Percentiles rank a stretch among this genome's conserved stretches.
Evolutionary conservation across 2,113 vertebrate genomes (phyloP).

Genomic region (Vidua macroura): DNA sequence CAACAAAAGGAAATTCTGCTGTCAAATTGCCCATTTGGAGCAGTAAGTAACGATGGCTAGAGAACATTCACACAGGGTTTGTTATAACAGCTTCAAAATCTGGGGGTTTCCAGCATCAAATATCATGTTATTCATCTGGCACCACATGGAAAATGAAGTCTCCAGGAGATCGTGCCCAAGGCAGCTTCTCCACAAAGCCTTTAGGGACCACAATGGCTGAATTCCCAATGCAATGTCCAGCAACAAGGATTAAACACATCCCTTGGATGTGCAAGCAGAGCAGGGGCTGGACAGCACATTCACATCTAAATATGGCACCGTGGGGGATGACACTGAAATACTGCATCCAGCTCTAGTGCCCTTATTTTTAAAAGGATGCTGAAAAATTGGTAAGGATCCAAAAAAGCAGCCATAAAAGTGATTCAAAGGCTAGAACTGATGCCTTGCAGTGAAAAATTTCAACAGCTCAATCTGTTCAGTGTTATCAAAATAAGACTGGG

Average conservation of each 20-base stretch:
- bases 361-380: background rate
- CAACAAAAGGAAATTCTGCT: background rate
- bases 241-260: background rate
- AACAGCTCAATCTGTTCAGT: constrained; percentile 10
- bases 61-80: background rate
- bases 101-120: background rate
- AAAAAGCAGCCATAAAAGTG: background rate
- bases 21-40: background rate
- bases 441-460: constrained; percentile 13
- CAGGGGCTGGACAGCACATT: background rate
- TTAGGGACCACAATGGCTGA: background rate
- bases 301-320: background rate
- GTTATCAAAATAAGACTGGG: background rate
- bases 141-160: background rate
- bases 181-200: constrained; percentile 1
- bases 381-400: constrained; percentile 18
- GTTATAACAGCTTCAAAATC: background rate
- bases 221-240: background rate
- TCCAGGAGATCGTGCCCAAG: background rate
- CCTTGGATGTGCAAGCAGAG: background rate
- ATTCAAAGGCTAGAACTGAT: constrained; percentile 24
- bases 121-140: background rate
- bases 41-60: background rate
- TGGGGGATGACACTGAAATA: background rate
- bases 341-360: background rate